Evolutionary conservation across 1,140 invertebrate species (phyloP).

Genomic region (Onthophagus taurus): DNA sequence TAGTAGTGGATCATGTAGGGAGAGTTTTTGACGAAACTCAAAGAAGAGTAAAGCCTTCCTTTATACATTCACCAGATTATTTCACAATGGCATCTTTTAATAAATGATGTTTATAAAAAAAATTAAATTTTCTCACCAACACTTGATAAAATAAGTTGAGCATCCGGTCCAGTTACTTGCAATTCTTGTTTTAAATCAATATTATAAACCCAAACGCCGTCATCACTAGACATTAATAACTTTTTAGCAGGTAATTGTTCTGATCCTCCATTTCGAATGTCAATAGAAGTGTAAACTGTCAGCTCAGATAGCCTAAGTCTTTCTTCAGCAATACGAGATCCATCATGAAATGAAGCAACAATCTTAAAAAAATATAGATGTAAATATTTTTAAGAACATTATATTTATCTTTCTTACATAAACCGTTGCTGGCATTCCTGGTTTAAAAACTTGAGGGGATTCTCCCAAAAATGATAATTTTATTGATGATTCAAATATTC

Average conservation of each 20-base stretch:
- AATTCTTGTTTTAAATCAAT: conserved; percentile 61
- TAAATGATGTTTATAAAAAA: neutral
- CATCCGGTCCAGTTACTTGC: conserved; percentile 28
- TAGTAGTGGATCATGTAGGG: too few species aligned
- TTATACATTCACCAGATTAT: too few species aligned
- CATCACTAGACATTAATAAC: conserved; percentile 47
- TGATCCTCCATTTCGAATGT: conserved; percentile 47
- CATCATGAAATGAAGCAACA: conserved; percentile 68
- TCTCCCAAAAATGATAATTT: conserved; percentile 77
- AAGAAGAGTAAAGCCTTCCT: too few species aligned
- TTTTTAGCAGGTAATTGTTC: conserved; percentile 45
- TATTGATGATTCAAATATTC: conserved; percentile 79
- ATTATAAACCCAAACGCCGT: conserved; percentile 65
- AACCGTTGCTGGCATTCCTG: conserved; percentile 74
- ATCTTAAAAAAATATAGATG: conserved; percentile 47
- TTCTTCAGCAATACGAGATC: conserved; percentile 52
- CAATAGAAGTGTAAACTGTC: conserved; percentile 46
- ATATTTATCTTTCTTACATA: too few species aligned
- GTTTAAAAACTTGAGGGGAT: conserved; percentile 87
- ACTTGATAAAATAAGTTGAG: conserved; percentile 28
- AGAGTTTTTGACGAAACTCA: too few species aligned
- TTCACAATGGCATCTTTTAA: neutral
- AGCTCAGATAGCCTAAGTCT: too few species aligned
- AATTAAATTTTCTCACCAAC: conserved; percentile 17
- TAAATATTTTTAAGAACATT: too few species aligned